Evolutionary conservation across 2,113 vertebrate species (phyloP), one percentile per base, ranked within the genome.

Genomic region (Ciconia stormi): DNA sequence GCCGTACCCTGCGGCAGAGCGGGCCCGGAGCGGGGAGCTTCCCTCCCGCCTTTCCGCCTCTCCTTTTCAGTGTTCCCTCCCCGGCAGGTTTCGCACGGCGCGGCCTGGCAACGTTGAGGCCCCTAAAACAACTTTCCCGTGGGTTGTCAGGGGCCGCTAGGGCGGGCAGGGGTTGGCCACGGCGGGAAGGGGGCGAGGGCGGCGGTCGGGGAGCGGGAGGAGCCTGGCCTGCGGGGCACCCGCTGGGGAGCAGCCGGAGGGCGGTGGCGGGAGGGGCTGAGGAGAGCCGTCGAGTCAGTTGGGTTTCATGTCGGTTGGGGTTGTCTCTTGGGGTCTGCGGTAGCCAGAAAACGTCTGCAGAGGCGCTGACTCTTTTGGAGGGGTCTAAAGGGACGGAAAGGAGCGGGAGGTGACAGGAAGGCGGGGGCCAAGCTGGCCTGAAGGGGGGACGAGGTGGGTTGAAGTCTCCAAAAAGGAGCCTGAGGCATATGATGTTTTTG

Each of bases 281-380:
- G 61, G 32, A 23, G 38, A 67, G 32, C 42, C 11, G 11, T 44
- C 7, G 32, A 3, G 50, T 26, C 44, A 4, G 13, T 6, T 9
- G 30, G 58, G 20, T 26, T 36, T 92, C 12, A 0, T 13, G 58
- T 16, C 3, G 5, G 5, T 3, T 20, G 26, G 26, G 17, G 6
- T 21, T 34, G 4, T 27, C 25, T 46, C 49, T 55, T 21, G 63
- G 53, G 36, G 46, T 66, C 42, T 40, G 52, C 11, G 9, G 34
- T 12, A n/a, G 23, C 26, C 62, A 27, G 44, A 29, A 38, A 29
- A 36, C 9, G n/a, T 6, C 65, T 29, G 36, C 42, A 42, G 71
- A 46, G 74, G 26, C 32, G 11, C 16, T 26, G 30, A 4, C 7
- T 53, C 1, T 11, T 58, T 12, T 5, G 25, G n/a, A 56, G 27